Base-by-base conservation (phyloP, 2,888 invertebrate genomes). In the Rhingia rostrata region DNA sequence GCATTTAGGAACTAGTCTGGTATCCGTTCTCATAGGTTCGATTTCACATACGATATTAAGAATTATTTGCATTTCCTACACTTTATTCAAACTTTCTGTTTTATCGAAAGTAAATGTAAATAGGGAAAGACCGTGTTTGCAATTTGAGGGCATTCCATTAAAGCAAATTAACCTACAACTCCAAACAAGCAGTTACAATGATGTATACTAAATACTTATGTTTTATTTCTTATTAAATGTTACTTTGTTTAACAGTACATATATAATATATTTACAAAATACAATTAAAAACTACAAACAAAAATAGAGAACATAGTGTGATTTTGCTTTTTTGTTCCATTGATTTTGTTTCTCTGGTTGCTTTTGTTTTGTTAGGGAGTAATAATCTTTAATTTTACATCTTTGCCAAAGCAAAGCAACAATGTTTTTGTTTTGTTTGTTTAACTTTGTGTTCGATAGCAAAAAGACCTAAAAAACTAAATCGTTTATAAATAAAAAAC, bases 161-260 rank as follows among this genome's bases (percentile, higher is more conserved):
- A 1, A 22, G 6, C 12, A 12, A n/a, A n/a, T 5, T 12, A 12
- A 10, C 6, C 33, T 39, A 39, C n/a, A 53, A 66, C 32, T 9
- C 32, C 35, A 10, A 45, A 3, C 10, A 39, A 7, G 12, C 32
- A 35, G 22, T 63, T 49, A 35, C 49, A 74, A 41, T 70, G 53
- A 45, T 72, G 54, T 72, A 51, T 84, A 84, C 84, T 84, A 84
- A 80, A 84, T 84, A 73, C 84, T 84, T 84, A 84, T 22, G 22
- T 75, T 80, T 84, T 75, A 80, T 84, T 84, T 60, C 84, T 80
- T 84, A 84, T 70, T 84, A 84, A 72, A 84, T 83, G 83, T 83
- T 83, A 78, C 33, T 77, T 67, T 75, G 41, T 75, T 83, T 73
- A 82, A 84, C 74, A 84, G 45, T 83, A 78, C 67, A 79, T 83